Evolutionary conservation across 2,797 vertebrate genomes (phyloP).

Genomic region (Brotogeris chrysoptera): DNA sequence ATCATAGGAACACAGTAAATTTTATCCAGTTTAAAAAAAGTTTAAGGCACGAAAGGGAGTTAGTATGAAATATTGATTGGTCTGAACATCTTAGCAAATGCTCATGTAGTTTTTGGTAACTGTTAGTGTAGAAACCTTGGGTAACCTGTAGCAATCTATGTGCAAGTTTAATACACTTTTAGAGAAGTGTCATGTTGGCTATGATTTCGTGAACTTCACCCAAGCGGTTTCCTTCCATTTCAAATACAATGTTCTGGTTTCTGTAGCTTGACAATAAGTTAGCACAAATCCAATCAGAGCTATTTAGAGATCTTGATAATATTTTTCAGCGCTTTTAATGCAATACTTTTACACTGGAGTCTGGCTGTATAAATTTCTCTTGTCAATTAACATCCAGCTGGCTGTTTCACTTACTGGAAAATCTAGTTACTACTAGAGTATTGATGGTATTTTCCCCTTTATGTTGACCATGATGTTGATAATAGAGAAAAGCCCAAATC

Average conservation of each 20-base stretch:
- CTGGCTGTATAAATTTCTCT: background rate
- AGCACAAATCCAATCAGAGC: background rate
- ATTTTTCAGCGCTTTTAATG: background rate
- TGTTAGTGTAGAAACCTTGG: background rate
- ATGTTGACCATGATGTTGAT: background rate
- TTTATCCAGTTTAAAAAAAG: background rate
- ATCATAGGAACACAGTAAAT: background rate
- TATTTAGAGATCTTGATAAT: rapidly evolving
- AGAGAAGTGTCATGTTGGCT: background rate
- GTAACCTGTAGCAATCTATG: background rate
- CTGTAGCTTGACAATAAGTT: background rate
- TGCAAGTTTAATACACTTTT: background rate
- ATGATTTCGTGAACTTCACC: background rate
- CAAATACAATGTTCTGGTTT: background rate
- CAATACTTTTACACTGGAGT: background rate
- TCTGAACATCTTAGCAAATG: background rate
- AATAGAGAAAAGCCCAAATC: background rate
- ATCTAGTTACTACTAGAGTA: background rate
- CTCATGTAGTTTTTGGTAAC: background rate
- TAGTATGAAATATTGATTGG: background rate
- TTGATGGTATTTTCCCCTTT: background rate
- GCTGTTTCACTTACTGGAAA: background rate
- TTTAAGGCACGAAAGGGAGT: background rate
- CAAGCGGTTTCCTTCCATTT: background rate
- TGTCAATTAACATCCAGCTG: too few relatives aligned